Evolutionary conservation across 2,797 vertebrate genomes (phyloP).

Genomic region (Channallabes apus): DNA sequence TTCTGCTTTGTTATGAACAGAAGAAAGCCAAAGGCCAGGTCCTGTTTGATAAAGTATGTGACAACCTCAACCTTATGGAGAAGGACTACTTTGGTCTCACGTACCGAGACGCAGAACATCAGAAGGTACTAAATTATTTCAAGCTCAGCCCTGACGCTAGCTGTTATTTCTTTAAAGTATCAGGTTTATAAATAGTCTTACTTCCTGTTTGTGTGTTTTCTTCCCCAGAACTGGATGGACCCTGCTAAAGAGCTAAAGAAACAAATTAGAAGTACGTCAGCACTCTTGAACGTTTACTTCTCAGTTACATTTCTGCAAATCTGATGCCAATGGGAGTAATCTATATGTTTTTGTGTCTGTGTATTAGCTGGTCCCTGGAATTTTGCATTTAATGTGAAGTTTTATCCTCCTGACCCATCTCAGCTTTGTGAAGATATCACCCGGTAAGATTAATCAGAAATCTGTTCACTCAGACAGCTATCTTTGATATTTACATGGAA

Average conservation of each 20-base stretch:
- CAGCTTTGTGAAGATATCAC: constrained; percentile 97
- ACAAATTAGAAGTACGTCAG: constrained; percentile 87
- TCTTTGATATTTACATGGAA: neutral
- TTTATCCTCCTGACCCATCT: constrained; percentile 94
- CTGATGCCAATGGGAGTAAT: neutral
- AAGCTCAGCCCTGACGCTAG: neutral
- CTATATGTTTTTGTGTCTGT: constrained; percentile 27
- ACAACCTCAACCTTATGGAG: constrained; percentile 95
- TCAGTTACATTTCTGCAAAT: no score
- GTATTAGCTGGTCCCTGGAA: constrained; percentile 91
- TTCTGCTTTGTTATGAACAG: constrained; percentile 65
- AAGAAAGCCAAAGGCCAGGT: constrained; percentile 90
- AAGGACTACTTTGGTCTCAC: constrained; percentile 96
- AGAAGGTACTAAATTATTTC: constrained; percentile 80
- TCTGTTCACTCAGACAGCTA: neutral
- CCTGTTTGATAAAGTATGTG: constrained; percentile 93
- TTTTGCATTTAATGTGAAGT: constrained; percentile 97
- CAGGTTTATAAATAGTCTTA: neutral
- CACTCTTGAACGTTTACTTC: neutral
- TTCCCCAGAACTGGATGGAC: constrained; percentile 94
- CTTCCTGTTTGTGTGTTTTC: constrained; percentile 54
- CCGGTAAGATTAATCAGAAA: constrained; percentile 72
- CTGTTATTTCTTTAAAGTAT: neutral
- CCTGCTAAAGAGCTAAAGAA: constrained; percentile 96
- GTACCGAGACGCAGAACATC: constrained; percentile 89